Base-by-base conservation (phyloP, 2,888 invertebrate genomes). In the Cheilosia variabilis region DNA sequence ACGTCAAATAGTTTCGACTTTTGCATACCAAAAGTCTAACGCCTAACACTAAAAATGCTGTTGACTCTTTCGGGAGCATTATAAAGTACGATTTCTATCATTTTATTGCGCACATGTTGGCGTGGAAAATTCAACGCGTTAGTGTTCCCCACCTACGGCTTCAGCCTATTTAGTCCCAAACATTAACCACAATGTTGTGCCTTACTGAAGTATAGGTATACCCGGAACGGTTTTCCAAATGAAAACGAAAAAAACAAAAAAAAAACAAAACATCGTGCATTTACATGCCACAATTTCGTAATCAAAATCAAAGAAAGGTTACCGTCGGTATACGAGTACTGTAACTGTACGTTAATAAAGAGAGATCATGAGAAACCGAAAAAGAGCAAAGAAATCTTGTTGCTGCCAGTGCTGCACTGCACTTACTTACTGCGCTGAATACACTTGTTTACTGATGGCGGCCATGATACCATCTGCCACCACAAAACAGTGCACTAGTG, bases 291-390 rank as follows among this genome's bases (percentile, higher is more conserved):
- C 71, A 80, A 22, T 86, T 81, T 86, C 84, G 76, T 86, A 86
- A 86, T 80, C 80, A 57, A 81, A 84, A 86, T 86, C 76, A 81
- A 86, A 86, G 84, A 86, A 86, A 86, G 84, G 81, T 86, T 86
- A 81, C 71, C 76, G 47, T 81, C 76, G 71, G 55, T 10, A 37
- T 37, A 37, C 31, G 7, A 27, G 9, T 37, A 37, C 37, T 37
- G 37, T 37, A 37, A 10, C 4, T 13, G 37, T 55, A 47, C 80
- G 80, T 76, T 60, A 80, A 76, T 76, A 76, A 76, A 86, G 34
- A 52, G 66, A 75, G 65, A 71, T 84, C 84, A 80, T 84, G 80
- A 76, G 84, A 84, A 80, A 47, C 37, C 50, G 34, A 34, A 52
- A 27, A 52, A 55, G 31, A 66, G 45, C 47, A 17, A 63, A 31